phyloP scores from a whole-genome alignment of 2,113 vertebrate species.

The Genyomyrus donnyi region DNA sequence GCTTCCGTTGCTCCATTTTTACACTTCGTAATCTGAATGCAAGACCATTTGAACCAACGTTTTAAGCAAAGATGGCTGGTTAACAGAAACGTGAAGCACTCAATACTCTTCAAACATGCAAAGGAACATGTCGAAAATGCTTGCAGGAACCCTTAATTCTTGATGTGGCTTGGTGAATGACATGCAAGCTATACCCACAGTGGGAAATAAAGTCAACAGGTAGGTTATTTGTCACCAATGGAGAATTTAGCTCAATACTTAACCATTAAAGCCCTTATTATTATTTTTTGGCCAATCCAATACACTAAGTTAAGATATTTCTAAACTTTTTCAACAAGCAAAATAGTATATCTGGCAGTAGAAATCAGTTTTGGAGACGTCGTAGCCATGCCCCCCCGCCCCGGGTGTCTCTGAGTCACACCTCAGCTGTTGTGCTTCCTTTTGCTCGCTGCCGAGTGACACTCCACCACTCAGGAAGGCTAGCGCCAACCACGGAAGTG shows the following conservation, averaged over 20 bases:
- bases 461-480: conserved; percentile 7
- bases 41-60: conserved; percentile 66
- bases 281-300: not conserved
- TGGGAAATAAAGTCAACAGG: conserved; percentile 56
- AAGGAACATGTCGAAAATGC: conserved; percentile 75
- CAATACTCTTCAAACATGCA: conserved; percentile 64
- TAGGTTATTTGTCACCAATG: conserved; percentile 46
- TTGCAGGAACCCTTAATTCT: conserved; percentile 48
- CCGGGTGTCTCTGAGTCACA: not conserved
- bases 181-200: conserved; percentile 73
- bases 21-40: conserved; percentile 98
- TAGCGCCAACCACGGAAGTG: not conserved
- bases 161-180: conserved; percentile 68
- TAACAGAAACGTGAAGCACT: not conserved
- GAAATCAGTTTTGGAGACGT: not conserved
- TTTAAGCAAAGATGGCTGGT: conserved; percentile 35
- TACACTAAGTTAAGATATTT: not conserved
- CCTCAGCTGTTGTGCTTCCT: not conserved
- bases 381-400: not conserved
- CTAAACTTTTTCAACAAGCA: not conserved
- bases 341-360: not conserved
- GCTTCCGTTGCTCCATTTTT: conserved; percentile 99
- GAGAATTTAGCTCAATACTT: conserved; percentile 46
- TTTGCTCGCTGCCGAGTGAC: not conserved
- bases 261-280: not conserved